These are phyloP conservation scores for Ashinkailepas kermadecensis DNA, from an alignment of 2,888 invertebrate genomes.

Conservation along the genomic window DNA sequence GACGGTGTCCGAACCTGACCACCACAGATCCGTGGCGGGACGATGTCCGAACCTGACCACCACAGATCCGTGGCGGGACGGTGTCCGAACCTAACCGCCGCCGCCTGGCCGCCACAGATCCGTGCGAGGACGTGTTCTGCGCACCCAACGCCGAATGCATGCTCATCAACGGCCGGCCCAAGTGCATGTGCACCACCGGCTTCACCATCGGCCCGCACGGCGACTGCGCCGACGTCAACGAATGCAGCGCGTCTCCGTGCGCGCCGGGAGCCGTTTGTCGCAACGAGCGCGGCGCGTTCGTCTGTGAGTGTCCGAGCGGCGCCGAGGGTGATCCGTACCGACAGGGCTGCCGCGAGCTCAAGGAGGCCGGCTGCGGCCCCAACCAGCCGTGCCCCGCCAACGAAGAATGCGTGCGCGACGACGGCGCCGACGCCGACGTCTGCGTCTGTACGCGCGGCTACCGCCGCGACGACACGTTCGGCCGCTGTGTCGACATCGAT, in stretches of 20 bases:
- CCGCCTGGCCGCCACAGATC: slow-evolving; percentile 55
- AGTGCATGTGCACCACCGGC: slow-evolving; percentile 74
- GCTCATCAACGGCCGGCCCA: slow-evolving; percentile 70
- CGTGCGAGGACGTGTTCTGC: slow-evolving; percentile 76
- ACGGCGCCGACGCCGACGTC: slow-evolving; percentile 64
- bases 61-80: too few species aligned
- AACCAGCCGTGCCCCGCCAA: slow-evolving; percentile 70
- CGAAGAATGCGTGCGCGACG: slow-evolving; percentile 75
- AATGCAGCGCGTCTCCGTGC: slow-evolving; percentile 73
- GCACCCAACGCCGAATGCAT: slow-evolving; percentile 83
- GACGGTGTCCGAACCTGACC: too few species aligned
- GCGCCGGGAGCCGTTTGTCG: slow-evolving; percentile 76
- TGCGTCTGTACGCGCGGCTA: slow-evolving; percentile 85
- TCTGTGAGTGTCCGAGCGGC: slow-evolving; percentile 75
- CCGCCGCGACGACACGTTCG: slow-evolving; percentile 58
- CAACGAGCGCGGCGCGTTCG: slow-evolving; percentile 75
- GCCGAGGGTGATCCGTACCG: slow-evolving; percentile 61
- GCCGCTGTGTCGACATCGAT: slow-evolving; percentile 74
- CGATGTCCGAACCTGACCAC: too few species aligned
- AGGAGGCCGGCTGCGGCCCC: slow-evolving; percentile 62
- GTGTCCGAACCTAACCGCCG: too few species aligned
- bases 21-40: too few species aligned
- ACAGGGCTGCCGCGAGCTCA: slow-evolving; percentile 56
- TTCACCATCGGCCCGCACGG: slow-evolving; percentile 62
- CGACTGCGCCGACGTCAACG: slow-evolving; percentile 81